These are phyloP conservation scores for Calliopum simillimum DNA, from an alignment of 2,888 invertebrate genomes.

Conservation along the genomic window DNA sequence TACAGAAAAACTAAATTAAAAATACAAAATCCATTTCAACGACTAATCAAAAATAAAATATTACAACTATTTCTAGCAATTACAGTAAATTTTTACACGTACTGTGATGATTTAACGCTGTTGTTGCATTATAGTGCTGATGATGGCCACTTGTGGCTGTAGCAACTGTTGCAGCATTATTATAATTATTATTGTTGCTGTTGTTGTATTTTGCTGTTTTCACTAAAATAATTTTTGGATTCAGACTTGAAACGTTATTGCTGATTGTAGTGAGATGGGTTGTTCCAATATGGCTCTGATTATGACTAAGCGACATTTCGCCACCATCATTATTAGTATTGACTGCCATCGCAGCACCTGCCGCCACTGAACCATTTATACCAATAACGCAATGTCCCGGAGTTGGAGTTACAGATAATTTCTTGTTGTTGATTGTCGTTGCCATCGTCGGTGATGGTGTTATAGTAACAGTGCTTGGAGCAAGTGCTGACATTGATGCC, in stretches of 20 bases:
- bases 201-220: conserved; percentile 48
- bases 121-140: conserved; percentile 11
- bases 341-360: conserved; percentile 40
- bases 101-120: conserved; percentile 22
- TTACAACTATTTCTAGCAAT: conserved; percentile 14
- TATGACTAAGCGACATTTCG: conserved; percentile 32
- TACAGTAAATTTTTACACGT: conserved; percentile 34
- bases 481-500: conserved; percentile 62
- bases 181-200: background rate
- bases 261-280: conserved; percentile 32
- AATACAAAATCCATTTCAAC: too few relatives aligned
- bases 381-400: background rate
- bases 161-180: background rate
- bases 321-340: conserved; percentile 43
- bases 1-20: too few relatives aligned
- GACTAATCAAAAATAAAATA: conserved; percentile 16
- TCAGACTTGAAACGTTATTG: conserved; percentile 47
- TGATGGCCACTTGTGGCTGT: background rate
- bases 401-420: background rate
- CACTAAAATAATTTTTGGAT: conserved; percentile 61
- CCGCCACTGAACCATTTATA: conserved; percentile 12
- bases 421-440: conserved; percentile 37
- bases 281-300: background rate
- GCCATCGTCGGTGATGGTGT: conserved; percentile 51
- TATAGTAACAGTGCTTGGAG: conserved; percentile 62